phyloP scores from a whole-genome alignment of 2,113 vertebrate species.

The Amblyopsis rosae region DNA sequence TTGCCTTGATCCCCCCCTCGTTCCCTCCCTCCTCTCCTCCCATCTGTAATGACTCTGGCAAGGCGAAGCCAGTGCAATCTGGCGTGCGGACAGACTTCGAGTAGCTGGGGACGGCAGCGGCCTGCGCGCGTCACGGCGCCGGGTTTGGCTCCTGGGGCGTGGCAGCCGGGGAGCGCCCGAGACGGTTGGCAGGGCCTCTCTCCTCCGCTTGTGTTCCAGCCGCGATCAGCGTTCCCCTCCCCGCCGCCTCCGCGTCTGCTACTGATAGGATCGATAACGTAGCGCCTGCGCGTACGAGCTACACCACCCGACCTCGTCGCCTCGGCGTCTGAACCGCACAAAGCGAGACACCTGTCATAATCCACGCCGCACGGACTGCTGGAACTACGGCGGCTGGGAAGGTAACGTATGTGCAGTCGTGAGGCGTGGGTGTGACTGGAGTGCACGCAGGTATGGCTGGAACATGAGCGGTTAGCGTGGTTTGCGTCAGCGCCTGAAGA shows the following conservation, averaged over 20 bases:
- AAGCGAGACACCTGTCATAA: too few species aligned
- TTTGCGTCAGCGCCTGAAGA: too few species aligned
- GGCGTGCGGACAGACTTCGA: too few species aligned
- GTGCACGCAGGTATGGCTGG: too few species aligned
- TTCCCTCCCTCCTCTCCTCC: constrained; percentile 14
- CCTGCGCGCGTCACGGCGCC: constrained; percentile 16
- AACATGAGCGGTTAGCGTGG: too few species aligned
- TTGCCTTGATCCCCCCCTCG: constrained; percentile 33
- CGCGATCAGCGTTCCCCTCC: constrained; percentile 37
- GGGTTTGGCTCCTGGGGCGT: not conserved
- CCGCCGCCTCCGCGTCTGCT: constrained; percentile 49
- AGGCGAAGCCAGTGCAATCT: not conserved
- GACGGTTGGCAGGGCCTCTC: not conserved
- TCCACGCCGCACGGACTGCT: constrained; percentile 2
- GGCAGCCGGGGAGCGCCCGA: too few species aligned
- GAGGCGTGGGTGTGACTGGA: too few species aligned
- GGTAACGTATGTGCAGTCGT: too few species aligned
- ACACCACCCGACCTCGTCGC: constrained; percentile 55
- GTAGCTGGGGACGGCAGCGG: not conserved
- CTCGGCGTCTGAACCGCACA: constrained; percentile 34
- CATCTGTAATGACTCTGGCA: constrained; percentile 1
- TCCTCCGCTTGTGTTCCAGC: constrained; percentile 13
- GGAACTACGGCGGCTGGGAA: too few species aligned
- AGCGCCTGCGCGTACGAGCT: constrained; percentile 60
- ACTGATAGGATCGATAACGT: constrained; percentile 68